Percentiles rank a stretch among this genome's conserved stretches.
Evolutionary conservation across 1,140 invertebrate genomes (phyloP).

Genomic region (Macrostomum lignano): DNA sequence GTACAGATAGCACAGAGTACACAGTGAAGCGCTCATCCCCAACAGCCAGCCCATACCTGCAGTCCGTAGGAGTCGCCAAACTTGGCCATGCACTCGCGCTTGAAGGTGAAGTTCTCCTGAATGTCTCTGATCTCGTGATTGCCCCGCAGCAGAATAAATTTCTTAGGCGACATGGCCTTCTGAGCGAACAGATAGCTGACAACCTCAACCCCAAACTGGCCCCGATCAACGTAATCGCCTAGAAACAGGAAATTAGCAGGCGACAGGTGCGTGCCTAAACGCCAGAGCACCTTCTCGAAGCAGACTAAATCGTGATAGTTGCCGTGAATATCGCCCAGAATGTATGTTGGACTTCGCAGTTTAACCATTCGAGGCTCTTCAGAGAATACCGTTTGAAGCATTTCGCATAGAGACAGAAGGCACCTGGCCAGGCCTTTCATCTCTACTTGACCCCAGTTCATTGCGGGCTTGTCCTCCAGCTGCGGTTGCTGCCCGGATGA

Average conservation of each 20-base stretch:
- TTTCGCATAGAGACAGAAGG: too few relatives aligned
- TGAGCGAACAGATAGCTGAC: conserved; percentile 37
- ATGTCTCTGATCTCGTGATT: conserved; percentile 38
- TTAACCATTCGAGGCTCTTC: too few relatives aligned
- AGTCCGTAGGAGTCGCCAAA: conserved; percentile 35
- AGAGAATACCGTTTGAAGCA: too few relatives aligned
- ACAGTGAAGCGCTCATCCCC: not conserved
- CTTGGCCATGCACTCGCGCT: conserved; percentile 36
- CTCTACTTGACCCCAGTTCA: too few relatives aligned
- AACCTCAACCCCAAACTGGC: conserved; percentile 34
- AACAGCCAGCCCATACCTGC: conserved; percentile 40
- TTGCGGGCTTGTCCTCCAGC: too few relatives aligned
- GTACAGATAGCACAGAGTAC: too few relatives aligned
- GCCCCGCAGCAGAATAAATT: conserved; percentile 35
- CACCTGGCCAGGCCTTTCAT: too few relatives aligned
- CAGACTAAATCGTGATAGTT: conserved; percentile 34
- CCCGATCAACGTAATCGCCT: conserved; percentile 40
- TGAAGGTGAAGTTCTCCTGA: conserved; percentile 42
- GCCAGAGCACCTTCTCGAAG: conserved; percentile 36
- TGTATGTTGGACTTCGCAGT: too few relatives aligned
- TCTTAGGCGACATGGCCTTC: conserved; percentile 35
- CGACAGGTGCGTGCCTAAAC: conserved; percentile 32
- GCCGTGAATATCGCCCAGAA: conserved; percentile 34
- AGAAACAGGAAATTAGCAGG: conserved; percentile 36
- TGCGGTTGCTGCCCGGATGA: too few relatives aligned